Conservation (phyloP, 2,888 invertebrate genomes). For the Ectemnius cavifrons region DNA sequence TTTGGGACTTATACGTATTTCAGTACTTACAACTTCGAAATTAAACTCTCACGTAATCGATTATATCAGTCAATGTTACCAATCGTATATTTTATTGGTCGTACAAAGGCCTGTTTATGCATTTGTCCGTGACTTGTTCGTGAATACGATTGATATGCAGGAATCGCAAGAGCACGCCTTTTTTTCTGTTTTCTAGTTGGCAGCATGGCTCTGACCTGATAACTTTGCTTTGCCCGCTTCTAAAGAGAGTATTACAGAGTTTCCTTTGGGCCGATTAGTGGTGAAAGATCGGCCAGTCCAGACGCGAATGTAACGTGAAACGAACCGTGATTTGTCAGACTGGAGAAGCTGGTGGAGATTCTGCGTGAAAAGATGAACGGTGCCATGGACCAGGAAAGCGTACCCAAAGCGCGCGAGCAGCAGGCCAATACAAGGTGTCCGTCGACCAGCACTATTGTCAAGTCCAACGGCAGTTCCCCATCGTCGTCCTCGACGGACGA, state of each 20-base stretch:
- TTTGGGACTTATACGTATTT: no score
- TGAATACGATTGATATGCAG: slow-evolving; percentile 17
- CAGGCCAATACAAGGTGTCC: slow-evolving; percentile 28
- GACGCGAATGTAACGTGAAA: slow-evolving; percentile 52
- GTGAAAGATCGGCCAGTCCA: slow-evolving; percentile 40
- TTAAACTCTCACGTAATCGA: no score
- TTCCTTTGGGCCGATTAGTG: slow-evolving; percentile 64
- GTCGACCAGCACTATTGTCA: slow-evolving; percentile 7
- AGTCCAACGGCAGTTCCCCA: slow-evolving; percentile 10
- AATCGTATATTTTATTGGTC: no score
- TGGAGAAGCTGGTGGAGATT: slow-evolving; percentile 74
- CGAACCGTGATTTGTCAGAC: slow-evolving; percentile 75
- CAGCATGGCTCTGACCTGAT: slow-evolving; percentile 72
- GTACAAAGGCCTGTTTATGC: no score
- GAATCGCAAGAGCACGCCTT: slow-evolving; percentile 51
- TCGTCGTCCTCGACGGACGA: slow-evolving; percentile 31
- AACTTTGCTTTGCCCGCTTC: slow-evolving; percentile 70
- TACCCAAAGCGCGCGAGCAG: slow-evolving; percentile 49
- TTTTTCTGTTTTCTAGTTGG: slow-evolving; percentile 67
- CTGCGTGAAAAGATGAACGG: slow-evolving; percentile 69
- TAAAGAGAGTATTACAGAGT: slow-evolving; percentile 66
- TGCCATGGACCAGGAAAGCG: slow-evolving; percentile 51
- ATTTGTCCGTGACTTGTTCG: no score
- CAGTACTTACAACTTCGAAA: no score
- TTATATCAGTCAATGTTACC: no score